A percentile compares a stretch with the other conserved stretches of the same genome.
Evolutionary conservation across 1,140 invertebrate genomes (phyloP).

Genomic region (Leptestheria dahalacensis): DNA sequence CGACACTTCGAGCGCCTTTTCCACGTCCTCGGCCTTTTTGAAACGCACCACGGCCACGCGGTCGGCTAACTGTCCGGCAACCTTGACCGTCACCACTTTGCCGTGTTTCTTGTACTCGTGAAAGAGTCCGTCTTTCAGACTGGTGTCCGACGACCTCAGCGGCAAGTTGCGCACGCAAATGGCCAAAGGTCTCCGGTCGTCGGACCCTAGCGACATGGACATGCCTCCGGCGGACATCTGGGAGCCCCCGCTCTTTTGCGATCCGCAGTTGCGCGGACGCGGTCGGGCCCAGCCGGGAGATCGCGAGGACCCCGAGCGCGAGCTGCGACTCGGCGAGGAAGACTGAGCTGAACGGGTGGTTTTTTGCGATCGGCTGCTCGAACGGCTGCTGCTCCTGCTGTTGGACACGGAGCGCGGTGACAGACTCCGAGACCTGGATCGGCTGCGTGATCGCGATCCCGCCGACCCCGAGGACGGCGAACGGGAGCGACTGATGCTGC

Average conservation of each 20-base stretch:
- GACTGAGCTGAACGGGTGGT: conserved; percentile 7
- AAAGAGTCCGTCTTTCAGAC: conserved; percentile 89
- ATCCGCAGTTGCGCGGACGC: not conserved
- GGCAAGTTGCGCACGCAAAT: conserved; percentile 86
- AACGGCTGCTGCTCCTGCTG: conserved; percentile 4
- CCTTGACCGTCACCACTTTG: conserved; percentile 87
- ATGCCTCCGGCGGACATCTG: not conserved
- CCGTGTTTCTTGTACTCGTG: conserved; percentile 98
- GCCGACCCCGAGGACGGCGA: conserved; percentile 20
- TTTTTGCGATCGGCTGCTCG: conserved; percentile 4
- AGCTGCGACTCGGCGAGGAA: conserved; percentile 5
- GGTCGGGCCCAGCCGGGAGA: conserved; percentile 2
- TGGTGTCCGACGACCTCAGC: conserved; percentile 72
- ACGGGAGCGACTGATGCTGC: conserved; percentile 22
- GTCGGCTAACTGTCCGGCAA: conserved; percentile 63
- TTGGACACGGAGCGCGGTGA: conserved; percentile 7
- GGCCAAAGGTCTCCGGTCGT: conserved; percentile 59
- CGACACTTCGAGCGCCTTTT: conserved; percentile 85
- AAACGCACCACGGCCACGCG: conserved; percentile 82
- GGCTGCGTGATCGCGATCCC: conserved; percentile 25
- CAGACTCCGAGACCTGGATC: conserved; percentile 22
- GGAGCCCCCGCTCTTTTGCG: not conserved
- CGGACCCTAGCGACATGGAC: conserved; percentile 15
- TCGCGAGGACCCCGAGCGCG: conserved; percentile 9
- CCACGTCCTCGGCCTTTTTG: conserved; percentile 90